Conservation (phyloP, 2,888 invertebrate genomes). For the Sinelater perroti region DNA sequence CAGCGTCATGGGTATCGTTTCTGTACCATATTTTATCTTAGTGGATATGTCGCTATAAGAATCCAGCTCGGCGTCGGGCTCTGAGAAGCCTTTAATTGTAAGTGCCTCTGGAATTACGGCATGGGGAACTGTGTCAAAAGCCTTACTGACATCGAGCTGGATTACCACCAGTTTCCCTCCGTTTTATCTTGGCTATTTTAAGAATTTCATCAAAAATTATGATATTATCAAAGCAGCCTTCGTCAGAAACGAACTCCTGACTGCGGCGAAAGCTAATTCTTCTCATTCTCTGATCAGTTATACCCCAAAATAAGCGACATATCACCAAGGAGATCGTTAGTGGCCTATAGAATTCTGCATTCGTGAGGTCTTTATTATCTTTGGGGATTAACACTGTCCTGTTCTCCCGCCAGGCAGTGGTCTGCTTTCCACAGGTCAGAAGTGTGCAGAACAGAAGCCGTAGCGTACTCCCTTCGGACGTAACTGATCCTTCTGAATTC, state of each 20-base stretch:
- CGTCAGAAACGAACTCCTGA: slow-evolving; percentile 44
- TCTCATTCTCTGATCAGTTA: slow-evolving; percentile 48
- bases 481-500: slow-evolving; percentile 38
- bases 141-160: slow-evolving; percentile 59
- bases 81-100: slow-evolving; percentile 49
- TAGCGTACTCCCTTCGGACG: too few species aligned
- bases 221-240: slow-evolving; percentile 50
- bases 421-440: slow-evolving; percentile 33
- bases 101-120: slow-evolving; percentile 47
- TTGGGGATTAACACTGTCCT: slow-evolving; percentile 51
- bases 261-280: too few species aligned
- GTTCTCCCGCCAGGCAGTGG: slow-evolving; percentile 49
- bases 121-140: slow-evolving; percentile 55
- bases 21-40: slow-evolving; percentile 41
- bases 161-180: slow-evolving; percentile 52
- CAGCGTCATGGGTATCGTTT: slow-evolving; percentile 40
- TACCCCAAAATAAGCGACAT: slow-evolving; percentile 46
- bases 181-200: too few species aligned
- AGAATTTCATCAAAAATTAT: slow-evolving; percentile 45
- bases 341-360: slow-evolving; percentile 49
- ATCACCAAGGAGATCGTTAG: slow-evolving; percentile 50
- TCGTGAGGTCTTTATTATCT: slow-evolving; percentile 46
- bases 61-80: slow-evolving; percentile 45
- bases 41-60: slow-evolving; percentile 52
- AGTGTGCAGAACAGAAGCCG: slow-evolving; percentile 34